Base-by-base conservation (phyloP, 2,113 vertebrate species). In the Leptosomus discolor region DNA sequence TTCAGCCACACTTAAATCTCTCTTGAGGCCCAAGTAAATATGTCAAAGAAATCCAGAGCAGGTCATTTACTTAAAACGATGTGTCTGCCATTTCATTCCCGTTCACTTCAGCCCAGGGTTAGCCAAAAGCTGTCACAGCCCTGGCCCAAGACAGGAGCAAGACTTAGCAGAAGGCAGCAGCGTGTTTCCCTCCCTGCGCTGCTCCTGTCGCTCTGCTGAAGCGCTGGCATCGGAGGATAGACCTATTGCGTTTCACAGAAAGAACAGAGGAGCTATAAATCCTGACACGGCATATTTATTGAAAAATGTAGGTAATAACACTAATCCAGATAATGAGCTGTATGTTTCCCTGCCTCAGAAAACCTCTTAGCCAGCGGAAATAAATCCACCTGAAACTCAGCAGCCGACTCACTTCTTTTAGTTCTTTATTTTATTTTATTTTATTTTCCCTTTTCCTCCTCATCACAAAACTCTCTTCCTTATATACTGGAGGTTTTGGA, bases 281-380 rank as follows among this genome's bases (percentile, higher is more conserved):
- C 73, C 71, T 11, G 34, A 61, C 81, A 18, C 0, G 8, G 65
- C 50, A 22, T 90, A 89, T 88, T 76, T 73, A 75, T 41, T 78
- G 91, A 90, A 78, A 75, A 90, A 82, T 51, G 51, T 71, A 48
- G 54, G 88, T 39, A 90, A 84, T 88, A 45, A 65, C 61, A 30
- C 53, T 85, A 58, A 96, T 93, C 90, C 60, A 53, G 60, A 48
- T 91, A 95, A 85, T n/a, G 53, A 96, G 68, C 82, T 74, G 64
- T 22, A 22, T 20, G 1, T 65, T 93, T 36, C 81, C 46, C 41
- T 61, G 58, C 48, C 68, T 77, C 41, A 9, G 22, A 70, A 94
- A 94, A 54, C 12, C 43, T 86, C 79, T n/a, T 76, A 90, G 83
- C 43, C 58, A 88, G 86, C 1, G 21, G 93, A 88, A 94, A 94